These are phyloP conservation scores for Smithornis capensis DNA, from an alignment of 2,113 vertebrate genomes.

Conservation along the genomic window DNA sequence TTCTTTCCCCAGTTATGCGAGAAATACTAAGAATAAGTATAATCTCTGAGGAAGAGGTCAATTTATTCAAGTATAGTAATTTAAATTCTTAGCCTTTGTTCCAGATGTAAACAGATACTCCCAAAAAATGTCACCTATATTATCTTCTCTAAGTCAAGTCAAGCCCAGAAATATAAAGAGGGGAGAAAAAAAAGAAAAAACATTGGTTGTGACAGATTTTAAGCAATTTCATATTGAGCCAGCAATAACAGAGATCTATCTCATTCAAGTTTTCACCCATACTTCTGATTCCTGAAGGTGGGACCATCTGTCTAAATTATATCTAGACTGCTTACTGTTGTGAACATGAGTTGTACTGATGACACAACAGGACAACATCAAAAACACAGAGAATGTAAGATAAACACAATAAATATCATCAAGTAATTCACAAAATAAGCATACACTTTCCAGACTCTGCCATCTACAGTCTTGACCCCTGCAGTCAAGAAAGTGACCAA, in stretches of 20 bases:
- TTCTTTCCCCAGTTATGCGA: not conserved
- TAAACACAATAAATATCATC: not conserved
- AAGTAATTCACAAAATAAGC: not conserved
- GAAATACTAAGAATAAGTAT: not conserved
- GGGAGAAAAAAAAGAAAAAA: no score
- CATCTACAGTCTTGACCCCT: not conserved
- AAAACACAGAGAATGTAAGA: accelerated
- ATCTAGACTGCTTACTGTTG: not conserved
- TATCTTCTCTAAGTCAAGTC: not conserved
- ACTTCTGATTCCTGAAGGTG: not conserved
- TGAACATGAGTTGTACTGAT: not conserved
- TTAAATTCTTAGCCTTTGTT: not conserved
- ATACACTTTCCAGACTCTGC: not conserved
- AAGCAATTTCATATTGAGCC: not conserved
- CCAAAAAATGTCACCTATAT: not conserved
- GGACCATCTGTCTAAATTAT: not conserved
- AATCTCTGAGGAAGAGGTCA: not conserved
- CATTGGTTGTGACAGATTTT: not conserved
- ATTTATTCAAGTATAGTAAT: not conserved
- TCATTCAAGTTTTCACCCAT: not conserved
- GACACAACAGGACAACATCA: not conserved
- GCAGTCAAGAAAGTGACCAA: not conserved
- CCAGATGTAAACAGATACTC: not conserved
- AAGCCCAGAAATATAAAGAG: not conserved
- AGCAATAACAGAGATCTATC: not conserved